Evolutionary conservation across 2,113 vertebrate genomes (phyloP), one percentile per base, ranked within the genome.

Genomic region (Chrysochloris asiatica): DNA sequence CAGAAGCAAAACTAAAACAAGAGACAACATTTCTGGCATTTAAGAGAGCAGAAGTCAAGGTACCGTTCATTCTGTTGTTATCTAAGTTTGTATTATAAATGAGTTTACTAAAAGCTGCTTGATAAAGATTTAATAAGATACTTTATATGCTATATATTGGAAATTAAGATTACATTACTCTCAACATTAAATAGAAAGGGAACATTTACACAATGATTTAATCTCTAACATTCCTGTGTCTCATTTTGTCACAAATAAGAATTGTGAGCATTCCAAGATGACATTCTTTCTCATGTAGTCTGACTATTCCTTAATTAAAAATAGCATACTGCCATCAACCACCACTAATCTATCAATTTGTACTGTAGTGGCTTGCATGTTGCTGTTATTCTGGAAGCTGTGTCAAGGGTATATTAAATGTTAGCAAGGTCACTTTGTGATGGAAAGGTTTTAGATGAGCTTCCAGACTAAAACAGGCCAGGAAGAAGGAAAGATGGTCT

Each of bases 1-100:
- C 98, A 6, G 99, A 99, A 97, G 96, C 98, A 47, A 99, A 99
- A 94, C 96, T 98, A 85, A 99, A 99, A 96, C 96, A 98, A 65
- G 99, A 99, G 91, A 98, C 98, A 93, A 98, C 99, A 89, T 99
- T 99, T 96, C 98, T 98, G 92, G 99, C 99, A 24, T 99, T 99
- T 96, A 99, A 99, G 97, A 99, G 99, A 97, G 97, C 99, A 30
- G 99, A 99, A 97, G 98, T 99, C 52, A 99, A 99, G 99, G 99
- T 99, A 97, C 76, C 16, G 30, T 82, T 24, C 4, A 78, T 85
- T 75, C 38, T 21, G 43, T 89, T 93, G 91, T 73, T 56, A 36
- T 82, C 38, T 83, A 63, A 48, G 10, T 11, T 75, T 65, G 8
- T 71, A 82, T 54, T 75, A 94, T 50, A 71, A 63, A 77, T 80